These are phyloP conservation scores for Malacoraja senta DNA, from an alignment of 2,797 vertebrate species.

Conservation along the genomic window DNA sequence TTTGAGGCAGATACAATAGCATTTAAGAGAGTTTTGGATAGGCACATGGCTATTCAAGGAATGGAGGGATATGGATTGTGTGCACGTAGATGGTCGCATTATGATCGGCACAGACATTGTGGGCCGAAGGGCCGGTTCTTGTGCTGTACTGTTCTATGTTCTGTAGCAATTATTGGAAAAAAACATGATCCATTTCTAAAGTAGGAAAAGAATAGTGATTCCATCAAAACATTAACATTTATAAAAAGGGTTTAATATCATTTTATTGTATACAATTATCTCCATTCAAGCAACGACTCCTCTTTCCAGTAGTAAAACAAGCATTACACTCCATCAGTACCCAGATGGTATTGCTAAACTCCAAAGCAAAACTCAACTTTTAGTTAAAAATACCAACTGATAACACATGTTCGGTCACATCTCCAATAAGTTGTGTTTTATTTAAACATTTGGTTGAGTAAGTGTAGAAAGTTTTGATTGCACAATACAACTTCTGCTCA, in stretches of 20 bases:
- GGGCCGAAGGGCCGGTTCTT: background rate
- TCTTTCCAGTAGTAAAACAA: constrained; percentile 24
- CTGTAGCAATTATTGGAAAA: background rate
- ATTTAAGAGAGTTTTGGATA: no score
- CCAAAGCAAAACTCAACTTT: constrained; percentile 28
- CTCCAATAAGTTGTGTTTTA: background rate
- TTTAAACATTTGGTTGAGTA: background rate
- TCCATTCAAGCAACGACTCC: background rate
- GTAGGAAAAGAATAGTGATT: background rate
- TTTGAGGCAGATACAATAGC: no score
- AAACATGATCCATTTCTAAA: background rate
- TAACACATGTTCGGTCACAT: background rate
- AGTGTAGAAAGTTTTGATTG: constrained; percentile 3
- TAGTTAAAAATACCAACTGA: constrained; percentile 23
- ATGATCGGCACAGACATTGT: background rate
- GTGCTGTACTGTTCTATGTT: background rate
- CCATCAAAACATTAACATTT: constrained; percentile 21
- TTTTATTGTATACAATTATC: constrained; percentile 33
- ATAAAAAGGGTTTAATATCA: constrained; percentile 23
- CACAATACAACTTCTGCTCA: constrained; percentile 11
- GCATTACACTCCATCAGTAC: background rate
- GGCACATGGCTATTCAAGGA: no score
- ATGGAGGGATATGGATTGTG: no score
- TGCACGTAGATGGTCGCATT: background rate
- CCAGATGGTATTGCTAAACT: background rate